Evolutionary conservation across 2,113 vertebrate species (phyloP).

Genomic region (Phalacrocorax carbo): DNA sequence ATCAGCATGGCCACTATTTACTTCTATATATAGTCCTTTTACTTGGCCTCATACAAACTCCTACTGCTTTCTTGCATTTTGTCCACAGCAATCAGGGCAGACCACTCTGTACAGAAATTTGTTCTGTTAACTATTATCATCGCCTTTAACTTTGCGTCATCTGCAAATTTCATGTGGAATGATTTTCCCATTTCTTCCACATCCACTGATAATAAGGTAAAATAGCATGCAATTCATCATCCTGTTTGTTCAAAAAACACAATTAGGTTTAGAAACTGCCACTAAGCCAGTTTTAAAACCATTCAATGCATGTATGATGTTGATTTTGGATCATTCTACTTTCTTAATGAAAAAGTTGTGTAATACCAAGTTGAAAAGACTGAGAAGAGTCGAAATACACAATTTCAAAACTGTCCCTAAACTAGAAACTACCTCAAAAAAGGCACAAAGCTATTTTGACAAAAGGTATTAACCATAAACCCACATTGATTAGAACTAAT

Average conservation of each 20-base stretch:
- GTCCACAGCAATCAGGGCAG: background rate
- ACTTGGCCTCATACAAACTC: background rate
- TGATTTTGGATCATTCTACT: background rate
- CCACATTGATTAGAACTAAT: background rate
- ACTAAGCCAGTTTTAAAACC: background rate
- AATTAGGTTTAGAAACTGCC: background rate
- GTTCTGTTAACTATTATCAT: background rate
- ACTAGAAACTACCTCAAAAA: background rate
- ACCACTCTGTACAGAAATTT: background rate
- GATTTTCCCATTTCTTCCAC: background rate
- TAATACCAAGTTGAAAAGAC: background rate
- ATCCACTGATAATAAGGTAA: background rate
- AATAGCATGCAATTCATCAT: background rate
- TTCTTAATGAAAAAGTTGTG: background rate
- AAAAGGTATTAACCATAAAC: background rate
- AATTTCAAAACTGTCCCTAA: background rate
- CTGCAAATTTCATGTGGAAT: background rate
- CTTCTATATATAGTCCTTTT: background rate
- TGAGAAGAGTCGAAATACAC: background rate
- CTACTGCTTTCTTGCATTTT: background rate
- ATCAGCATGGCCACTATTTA: background rate
- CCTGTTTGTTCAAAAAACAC: background rate
- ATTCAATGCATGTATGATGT: background rate
- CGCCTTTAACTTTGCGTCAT: background rate
- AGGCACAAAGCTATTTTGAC: background rate